Evolutionary conservation across 2,888 invertebrate genomes (phyloP).

Genomic region (Ditylenchus weischeri): DNA sequence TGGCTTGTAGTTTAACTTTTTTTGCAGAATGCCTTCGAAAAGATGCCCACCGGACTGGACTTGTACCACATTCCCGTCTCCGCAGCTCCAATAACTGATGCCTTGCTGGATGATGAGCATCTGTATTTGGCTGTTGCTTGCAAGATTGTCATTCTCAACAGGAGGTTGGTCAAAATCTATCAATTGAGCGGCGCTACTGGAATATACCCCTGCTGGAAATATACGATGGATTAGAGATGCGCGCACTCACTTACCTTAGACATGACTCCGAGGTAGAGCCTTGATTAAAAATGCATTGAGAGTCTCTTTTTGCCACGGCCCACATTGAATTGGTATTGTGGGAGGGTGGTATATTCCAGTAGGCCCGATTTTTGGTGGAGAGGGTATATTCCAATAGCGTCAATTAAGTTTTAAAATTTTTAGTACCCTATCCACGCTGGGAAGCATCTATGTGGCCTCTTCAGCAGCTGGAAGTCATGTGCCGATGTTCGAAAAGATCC

Average conservation of each 20-base stretch:
- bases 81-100: conserved; percentile 62
- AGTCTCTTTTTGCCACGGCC: too few relatives aligned
- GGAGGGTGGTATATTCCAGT: too few relatives aligned
- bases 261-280: too few relatives aligned
- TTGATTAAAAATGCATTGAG: too few relatives aligned
- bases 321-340: too few relatives aligned
- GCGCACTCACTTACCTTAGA: too few relatives aligned
- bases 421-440: conserved; percentile 45
- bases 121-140: conserved; percentile 64
- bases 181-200: background rate
- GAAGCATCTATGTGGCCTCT: conserved; percentile 61
- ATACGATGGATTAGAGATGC: too few relatives aligned
- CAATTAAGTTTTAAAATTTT: too few relatives aligned
- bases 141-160: conserved; percentile 62
- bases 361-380: too few relatives aligned
- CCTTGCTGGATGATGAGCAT: conserved; percentile 58
- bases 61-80: conserved; percentile 63
- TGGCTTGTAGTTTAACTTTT: background rate
- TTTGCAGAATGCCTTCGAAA: conserved; percentile 47
- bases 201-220: too few relatives aligned
- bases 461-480: conserved; percentile 57
- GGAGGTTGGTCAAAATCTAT: conserved; percentile 54
- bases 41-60: conserved; percentile 57
- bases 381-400: too few relatives aligned
- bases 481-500: conserved; percentile 43